Evolutionary conservation across 2,888 invertebrate genomes (phyloP).

Genomic region (Miltochrista miniata): DNA sequence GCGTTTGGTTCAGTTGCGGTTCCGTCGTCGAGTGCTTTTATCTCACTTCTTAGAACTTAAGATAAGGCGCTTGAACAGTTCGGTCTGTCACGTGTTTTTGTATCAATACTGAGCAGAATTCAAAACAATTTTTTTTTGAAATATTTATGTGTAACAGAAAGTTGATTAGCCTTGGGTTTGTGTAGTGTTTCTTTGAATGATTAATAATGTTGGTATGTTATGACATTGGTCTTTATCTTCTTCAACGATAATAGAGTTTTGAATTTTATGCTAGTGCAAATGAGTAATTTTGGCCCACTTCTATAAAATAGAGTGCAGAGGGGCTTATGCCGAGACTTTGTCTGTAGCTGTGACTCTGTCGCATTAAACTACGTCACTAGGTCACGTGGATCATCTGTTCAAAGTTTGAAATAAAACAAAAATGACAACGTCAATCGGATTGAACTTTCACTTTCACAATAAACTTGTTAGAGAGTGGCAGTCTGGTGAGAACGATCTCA

Average conservation of each 20-base stretch:
- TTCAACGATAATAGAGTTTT: slow-evolving; percentile 23
- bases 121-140: slow-evolving; percentile 31
- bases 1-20: slow-evolving; percentile 38
- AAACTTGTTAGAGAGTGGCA: too few relatives aligned
- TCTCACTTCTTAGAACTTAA: slow-evolving; percentile 56
- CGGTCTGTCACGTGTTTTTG: slow-evolving; percentile 52
- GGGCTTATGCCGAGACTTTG: too few relatives aligned
- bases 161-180: slow-evolving; percentile 47
- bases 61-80: slow-evolving; percentile 52
- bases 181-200: slow-evolving; percentile 38
- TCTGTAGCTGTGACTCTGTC: too few relatives aligned
- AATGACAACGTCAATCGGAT: too few relatives aligned
- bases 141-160: slow-evolving; percentile 47
- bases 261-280: too few relatives aligned
- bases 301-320: too few relatives aligned
- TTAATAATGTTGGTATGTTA: slow-evolving; percentile 40
- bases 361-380: too few relatives aligned
- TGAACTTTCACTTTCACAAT: too few relatives aligned
- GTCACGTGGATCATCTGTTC: too few relatives aligned
- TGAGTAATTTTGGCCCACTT: too few relatives aligned
- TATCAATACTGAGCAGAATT: slow-evolving; percentile 50
- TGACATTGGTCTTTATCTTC: slow-evolving; percentile 40
- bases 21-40: slow-evolving; percentile 53
- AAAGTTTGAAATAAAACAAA: too few relatives aligned
- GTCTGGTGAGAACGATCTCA: too few relatives aligned